These are phyloP conservation scores for Oreochromis spilurus DNA, from an alignment of 2,113 vertebrate genomes.

Conservation along the genomic window DNA sequence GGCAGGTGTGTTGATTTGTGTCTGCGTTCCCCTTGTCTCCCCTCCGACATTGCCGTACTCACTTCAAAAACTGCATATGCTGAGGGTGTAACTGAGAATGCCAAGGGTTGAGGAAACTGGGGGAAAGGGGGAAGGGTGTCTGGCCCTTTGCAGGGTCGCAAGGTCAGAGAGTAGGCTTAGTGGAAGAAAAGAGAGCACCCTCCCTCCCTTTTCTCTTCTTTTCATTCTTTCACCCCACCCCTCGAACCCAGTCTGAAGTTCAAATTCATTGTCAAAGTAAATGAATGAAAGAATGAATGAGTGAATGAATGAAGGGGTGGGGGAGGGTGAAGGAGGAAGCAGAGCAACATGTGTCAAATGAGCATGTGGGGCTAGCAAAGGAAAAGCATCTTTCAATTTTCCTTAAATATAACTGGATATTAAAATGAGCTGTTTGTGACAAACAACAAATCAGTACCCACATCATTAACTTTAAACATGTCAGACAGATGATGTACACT, in stretches of 20 bases:
- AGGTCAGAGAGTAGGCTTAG: constrained; percentile 37
- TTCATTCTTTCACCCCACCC: constrained; percentile 11
- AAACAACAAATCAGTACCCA: neutral
- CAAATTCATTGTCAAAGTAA: constrained; percentile 54
- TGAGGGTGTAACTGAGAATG: neutral
- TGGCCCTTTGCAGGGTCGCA: constrained; percentile 17
- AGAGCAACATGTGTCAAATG: constrained; percentile 33
- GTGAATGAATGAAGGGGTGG: neutral
- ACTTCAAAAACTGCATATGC: neutral
- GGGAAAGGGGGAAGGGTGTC: neutral
- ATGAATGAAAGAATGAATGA: constrained; percentile 9
- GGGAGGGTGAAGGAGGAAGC: neutral
- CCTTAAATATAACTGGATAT: neutral
- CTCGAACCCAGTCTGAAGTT: constrained; percentile 43
- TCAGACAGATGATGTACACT: neutral
- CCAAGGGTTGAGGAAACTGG: neutral
- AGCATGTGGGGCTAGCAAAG: neutral
- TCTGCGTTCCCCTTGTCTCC: neutral
- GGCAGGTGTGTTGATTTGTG: constrained; percentile 3
- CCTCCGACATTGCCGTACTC: neutral
- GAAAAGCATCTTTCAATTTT: neutral
- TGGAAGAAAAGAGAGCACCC: neutral
- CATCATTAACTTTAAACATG: neutral
- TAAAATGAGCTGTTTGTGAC: neutral
- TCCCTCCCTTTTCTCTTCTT: constrained; percentile 1